Conservation (phyloP, 2,888 invertebrate species). For the Pterobdella sp. region DNA sequence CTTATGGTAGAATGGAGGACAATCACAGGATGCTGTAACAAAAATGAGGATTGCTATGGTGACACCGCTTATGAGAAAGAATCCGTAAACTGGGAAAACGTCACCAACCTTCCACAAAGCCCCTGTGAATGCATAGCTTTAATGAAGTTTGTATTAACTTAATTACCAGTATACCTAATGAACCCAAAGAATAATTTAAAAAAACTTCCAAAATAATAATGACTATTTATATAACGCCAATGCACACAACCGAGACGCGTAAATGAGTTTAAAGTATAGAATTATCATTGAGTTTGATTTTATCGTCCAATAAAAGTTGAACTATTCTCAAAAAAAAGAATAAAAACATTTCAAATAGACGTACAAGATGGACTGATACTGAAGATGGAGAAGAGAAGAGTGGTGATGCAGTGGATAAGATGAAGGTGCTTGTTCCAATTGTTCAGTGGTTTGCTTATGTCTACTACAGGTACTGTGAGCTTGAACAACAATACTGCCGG, state of each 20-base stretch:
- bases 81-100: slow-evolving; percentile 44
- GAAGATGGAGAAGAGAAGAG: slow-evolving; percentile 52
- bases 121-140: no score
- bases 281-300: no score
- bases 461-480: slow-evolving; percentile 58
- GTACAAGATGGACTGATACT: slow-evolving; percentile 41
- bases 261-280: no score
- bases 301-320: no score
- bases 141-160: background rate
- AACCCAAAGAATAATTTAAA: background rate
- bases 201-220: background rate
- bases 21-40: slow-evolving; percentile 45
- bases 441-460: slow-evolving; percentile 50
- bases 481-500: slow-evolving; percentile 56
- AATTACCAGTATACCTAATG: no score
- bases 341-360: background rate
- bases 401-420: slow-evolving; percentile 54
- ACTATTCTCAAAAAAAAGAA: no score
- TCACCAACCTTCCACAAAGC: slow-evolving; percentile 39
- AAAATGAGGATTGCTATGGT: slow-evolving; percentile 45
- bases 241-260: background rate
- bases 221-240: background rate
- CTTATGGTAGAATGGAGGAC: slow-evolving; percentile 49
- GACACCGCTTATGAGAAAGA: slow-evolving; percentile 43
- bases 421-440: slow-evolving; percentile 60